Percentiles rank a stretch among this genome's conserved stretches.
Evolutionary conservation across 2,888 invertebrate species (phyloP).

Genomic region (Drosophila flavopinicola): DNA sequence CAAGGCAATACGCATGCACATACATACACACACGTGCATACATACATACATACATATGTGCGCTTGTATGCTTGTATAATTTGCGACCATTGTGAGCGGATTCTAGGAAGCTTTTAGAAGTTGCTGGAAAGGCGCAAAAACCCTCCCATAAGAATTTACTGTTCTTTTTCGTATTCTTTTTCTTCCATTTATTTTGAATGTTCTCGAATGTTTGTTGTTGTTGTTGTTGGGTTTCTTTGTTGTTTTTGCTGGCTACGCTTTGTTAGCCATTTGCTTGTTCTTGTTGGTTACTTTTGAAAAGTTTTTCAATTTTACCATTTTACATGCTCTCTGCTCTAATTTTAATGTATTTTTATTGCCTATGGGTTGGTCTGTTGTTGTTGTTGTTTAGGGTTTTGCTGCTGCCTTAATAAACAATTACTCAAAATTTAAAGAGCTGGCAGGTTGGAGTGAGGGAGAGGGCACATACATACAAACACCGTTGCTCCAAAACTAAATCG

Average conservation of each 20-base stretch:
- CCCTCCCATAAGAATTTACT: slow-evolving; percentile 20
- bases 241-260: slow-evolving; percentile 26
- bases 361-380: slow-evolving; percentile 27
- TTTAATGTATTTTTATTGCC: slow-evolving; percentile 25
- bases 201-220: slow-evolving; percentile 68
- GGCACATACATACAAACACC: slow-evolving; percentile 11
- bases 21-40: not conserved
- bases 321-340: slow-evolving; percentile 23
- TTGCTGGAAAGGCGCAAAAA: slow-evolving; percentile 30
- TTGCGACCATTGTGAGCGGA: not conserved
- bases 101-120: slow-evolving; percentile 25
- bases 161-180: slow-evolving; percentile 55
- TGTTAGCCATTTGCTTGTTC: slow-evolving; percentile 29
- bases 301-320: slow-evolving; percentile 34
- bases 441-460: not conserved
- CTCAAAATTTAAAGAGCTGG: not conserved
- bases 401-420: slow-evolving; percentile 10
- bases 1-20: not conserved
- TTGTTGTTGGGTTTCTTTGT: slow-evolving; percentile 36
- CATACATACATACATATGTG: not conserved
- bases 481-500: not conserved
- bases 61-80: not conserved
- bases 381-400: slow-evolving; percentile 7
- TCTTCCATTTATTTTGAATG: slow-evolving; percentile 72
- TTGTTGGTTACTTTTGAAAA: slow-evolving; percentile 24